Base-by-base conservation (phyloP, 2,797 vertebrate species). In the Gorsachius magnificus region DNA sequence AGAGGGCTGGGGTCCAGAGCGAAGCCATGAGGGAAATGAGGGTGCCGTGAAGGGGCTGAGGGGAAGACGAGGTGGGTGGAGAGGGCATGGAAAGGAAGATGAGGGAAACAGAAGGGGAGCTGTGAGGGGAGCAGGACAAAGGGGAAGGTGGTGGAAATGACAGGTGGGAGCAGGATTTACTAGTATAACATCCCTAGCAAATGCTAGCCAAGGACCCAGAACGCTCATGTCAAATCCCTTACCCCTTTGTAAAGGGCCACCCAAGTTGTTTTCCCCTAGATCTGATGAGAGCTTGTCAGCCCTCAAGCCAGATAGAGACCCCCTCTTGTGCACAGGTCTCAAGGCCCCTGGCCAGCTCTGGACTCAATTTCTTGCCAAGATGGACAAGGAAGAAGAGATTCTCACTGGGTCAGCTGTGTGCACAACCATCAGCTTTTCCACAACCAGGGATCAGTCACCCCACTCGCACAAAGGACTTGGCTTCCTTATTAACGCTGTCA, bases 291-390 rank as follows among this genome's bases (percentile, higher is more conserved):
- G 38, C 22, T 77, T 1, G 0, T 7, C 26, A 16, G 7, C 38
- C 53, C 53, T 22, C 21, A 3, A 19, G 25, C 19, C 66, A 45
- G 28, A 8, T 5, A 5, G 21, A 53, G 45, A 29, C 13, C 11
- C 6, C 11, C 21, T 28, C 16, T 31, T 3, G 13, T 1, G 0
- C 38, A 10, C 0, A 0, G 20, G 8, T 11, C 48, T 20, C 1
- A 0, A 33, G 45, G 20, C 9, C 35, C 17, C 36, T 15, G 53
- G 29, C 16, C 45, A 29, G 43, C 45, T n/a, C 54, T 1, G 16
- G 7, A 43, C 25, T 18, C 18, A 16, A 6, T 53, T 56, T 21
- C 8, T 48, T 48, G 10, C 20, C 38, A 29, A 53, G 38, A n/a
- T 8, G 51, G 66, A 28, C 16, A 41, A n/a, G 13, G 33, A 46